Evolutionary conservation across 2,888 invertebrate genomes (phyloP), one percentile per base, ranked within the genome.

Genomic region (Ceramica pisi): DNA sequence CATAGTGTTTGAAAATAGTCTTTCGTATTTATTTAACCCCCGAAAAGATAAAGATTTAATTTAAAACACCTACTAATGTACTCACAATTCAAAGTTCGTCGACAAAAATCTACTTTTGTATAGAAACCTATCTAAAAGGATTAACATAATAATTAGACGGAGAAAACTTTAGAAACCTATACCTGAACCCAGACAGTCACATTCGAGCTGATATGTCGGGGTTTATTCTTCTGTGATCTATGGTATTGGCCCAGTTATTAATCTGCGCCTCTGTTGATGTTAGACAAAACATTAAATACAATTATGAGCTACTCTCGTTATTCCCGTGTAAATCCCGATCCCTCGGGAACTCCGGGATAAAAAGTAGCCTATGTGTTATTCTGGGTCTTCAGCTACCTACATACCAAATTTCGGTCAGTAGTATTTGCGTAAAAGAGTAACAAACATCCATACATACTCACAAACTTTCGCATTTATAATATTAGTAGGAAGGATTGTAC

Each of bases 121-220:
- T 56, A 51, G 53, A 79, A 78, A 68, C 26, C 57, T 61, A 71
- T 84, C 46, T 51, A 62, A 67, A 71, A 5, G 44, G 56, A 76
- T 77, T 72, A 72, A 67, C 50, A 74, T 68, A 69, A 59, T 76
- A 84, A 78, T 76, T 86, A 53, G 55, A 46, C 44, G 60, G 41
- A 71, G 63, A 75, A 74, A 83, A 83, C 68, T 81, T 81, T 83
- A 80, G 85, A 87, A 86, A 85, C 82, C 80, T 89, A 88, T 89
- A 89, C 87, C 75, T 75, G 62, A 67, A 82, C 70, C 82, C 84
- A 85, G 88, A 86, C 86, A 81, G 81, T 72, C 81, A 81, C 82
- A 84, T 81, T 82, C 78, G 62, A 67, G 73, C 74, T 81, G 81
- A 79, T 79, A 77, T 81, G 82, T 72, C 61, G 50, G 48, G 72